Evolutionary conservation across 2,113 vertebrate genomes (phyloP).

Genomic region (Caracal caracal): DNA sequence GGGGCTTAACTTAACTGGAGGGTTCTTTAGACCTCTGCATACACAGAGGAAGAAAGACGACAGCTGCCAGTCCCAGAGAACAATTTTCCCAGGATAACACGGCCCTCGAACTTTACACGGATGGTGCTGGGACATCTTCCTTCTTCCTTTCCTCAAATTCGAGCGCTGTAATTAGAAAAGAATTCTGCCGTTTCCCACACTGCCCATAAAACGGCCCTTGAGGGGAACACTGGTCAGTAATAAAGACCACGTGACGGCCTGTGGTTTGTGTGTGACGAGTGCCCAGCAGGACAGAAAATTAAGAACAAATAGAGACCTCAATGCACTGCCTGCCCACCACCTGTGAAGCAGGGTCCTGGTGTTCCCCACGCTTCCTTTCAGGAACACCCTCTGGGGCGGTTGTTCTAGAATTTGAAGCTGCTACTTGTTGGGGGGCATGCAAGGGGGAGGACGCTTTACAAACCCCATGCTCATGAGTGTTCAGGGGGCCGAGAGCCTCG

Average conservation of each 20-base stretch:
- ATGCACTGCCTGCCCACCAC: neutral
- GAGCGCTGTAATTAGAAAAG: neutral
- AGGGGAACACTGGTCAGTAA: constrained; percentile 35
- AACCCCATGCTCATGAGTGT: neutral
- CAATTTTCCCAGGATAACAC: neutral
- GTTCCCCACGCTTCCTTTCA: neutral
- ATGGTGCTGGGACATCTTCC: fast-evolving
- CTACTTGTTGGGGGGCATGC: neutral
- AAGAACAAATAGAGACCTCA: neutral
- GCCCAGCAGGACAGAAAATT: neutral
- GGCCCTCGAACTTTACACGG: neutral
- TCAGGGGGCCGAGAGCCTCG: neutral
- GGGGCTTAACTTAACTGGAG: neutral
- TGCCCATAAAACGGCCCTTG: fast-evolving
- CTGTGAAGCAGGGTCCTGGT: fast-evolving
- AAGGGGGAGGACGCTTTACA: neutral
- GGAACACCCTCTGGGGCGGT: neutral
- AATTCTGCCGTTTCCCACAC: neutral
- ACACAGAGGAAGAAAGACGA: neutral
- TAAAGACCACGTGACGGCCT: constrained; percentile 48
- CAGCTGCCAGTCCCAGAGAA: neutral
- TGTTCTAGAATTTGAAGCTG: neutral
- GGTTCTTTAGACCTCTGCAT: neutral
- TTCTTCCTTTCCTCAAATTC: neutral
- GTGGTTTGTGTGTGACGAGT: constrained; percentile 7